A percentile compares a stretch with the other conserved stretches of the same genome.
Evolutionary conservation across 2,113 vertebrate genomes (phyloP).

Genomic region (Carlito syrichta): DNA sequence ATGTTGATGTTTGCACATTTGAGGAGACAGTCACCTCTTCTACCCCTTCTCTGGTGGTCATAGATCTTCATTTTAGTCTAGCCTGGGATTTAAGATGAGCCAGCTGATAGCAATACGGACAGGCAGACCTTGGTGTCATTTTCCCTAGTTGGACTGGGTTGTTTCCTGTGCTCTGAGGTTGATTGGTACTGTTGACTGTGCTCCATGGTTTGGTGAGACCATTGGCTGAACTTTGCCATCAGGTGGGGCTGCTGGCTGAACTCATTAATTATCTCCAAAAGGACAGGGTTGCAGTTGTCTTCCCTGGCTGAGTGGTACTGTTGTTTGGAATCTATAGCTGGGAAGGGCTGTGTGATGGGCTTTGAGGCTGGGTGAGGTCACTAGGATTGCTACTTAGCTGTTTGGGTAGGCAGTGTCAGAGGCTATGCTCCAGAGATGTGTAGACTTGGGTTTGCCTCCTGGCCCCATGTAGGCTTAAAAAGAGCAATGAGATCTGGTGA

Average conservation of each 20-base stretch:
- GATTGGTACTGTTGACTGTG: not conserved
- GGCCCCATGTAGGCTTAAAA: not conserved
- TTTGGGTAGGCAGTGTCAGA: not conserved
- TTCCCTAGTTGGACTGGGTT: not conserved
- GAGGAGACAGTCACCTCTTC: not conserved
- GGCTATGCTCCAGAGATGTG: not conserved
- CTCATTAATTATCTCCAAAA: not conserved
- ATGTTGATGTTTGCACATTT: not conserved
- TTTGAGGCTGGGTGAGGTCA: no score
- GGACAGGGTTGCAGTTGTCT: not conserved
- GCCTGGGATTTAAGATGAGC: not conserved
- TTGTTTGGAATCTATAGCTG: not conserved
- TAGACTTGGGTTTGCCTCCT: not conserved
- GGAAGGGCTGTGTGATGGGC: not conserved
- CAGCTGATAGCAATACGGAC: not conserved
- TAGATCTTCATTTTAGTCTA: not conserved
- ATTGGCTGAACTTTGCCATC: not conserved
- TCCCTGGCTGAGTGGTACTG: not conserved
- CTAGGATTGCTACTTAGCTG: no score
- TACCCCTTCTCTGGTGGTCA: not conserved
- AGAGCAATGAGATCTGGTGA: not conserved
- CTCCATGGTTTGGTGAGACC: not conserved
- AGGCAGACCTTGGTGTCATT: not conserved
- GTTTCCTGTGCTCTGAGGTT: not conserved
- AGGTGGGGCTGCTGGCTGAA: not conserved